Base-by-base conservation (phyloP, 2,113 vertebrate species). In the Thermophis baileyi region DNA sequence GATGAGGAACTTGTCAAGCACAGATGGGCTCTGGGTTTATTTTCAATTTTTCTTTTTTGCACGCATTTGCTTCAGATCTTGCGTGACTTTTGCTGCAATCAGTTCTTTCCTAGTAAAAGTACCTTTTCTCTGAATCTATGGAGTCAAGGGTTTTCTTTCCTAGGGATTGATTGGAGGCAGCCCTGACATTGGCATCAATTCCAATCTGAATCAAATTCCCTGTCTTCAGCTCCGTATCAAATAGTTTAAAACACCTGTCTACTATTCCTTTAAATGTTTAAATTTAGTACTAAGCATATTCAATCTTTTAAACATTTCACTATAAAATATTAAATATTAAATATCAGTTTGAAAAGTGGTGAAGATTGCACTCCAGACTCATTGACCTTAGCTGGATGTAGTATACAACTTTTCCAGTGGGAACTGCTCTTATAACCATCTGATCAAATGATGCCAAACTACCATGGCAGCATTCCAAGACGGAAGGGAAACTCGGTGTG, bases 401-500 rank as follows among this genome's bases (percentile, higher is more conserved):
- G 27, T 4, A 18, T 30, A 63, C 27, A n/a, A 88, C 74, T 91
- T 93, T 94, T 16, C 54, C 22, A 85, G 16, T 8, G 18, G 47
- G 18, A 44, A 14, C 40, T 16, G 54, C 69, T 55, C 49, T 46
- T 24, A n/a, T 47, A 47, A 87, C 53, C 93, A 91, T 92, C 22
- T 35, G 89, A 95, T 95, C 89, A 92, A 93, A 0, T 60, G 53
- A 6, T 35, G 92, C 46, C 47, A 87, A 88, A 60, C 87, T 93
- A 50, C 60, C 47, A 92, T 94, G 91, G 93, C 94, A 86, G 30
- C 7, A 24, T 93, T 46, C 69, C 25, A 81, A 91, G 81, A 93
- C 85, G 47, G 69, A 92, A 85, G 50, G 93, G 92, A 60, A 94
- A 47, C 93, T 49, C 0, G 0, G 18, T 49, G 53, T 94, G 94